Base-by-base conservation (phyloP, 1,140 invertebrate species). In the Dendroctonus valens region DNA sequence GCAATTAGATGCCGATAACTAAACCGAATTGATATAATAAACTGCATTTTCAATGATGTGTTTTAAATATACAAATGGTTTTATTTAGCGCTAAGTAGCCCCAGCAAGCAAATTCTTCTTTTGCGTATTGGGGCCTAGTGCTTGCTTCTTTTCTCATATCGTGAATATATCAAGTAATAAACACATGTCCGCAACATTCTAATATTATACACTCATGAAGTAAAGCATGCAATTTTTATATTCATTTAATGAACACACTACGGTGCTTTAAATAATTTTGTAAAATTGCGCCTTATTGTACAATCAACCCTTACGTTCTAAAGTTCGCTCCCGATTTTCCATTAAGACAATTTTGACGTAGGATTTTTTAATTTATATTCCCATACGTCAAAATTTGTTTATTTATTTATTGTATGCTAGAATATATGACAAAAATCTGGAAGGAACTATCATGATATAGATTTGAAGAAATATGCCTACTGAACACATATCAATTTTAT, bases 321-420 rank as follows among this genome's bases (percentile, higher is more conserved):
- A 38, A 37, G 50, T 63, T 41, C 39, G 26, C 41, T 54, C 8
- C 46, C 40, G 51, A 60, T 52, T 60, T 62, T 41, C 37, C 40
- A 26, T 26, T 26, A 50, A 41, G 41, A 38, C 26, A 26, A 63
- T 15, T 53, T 50, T 66, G 51, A 59, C 65, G 67, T 64, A 69
- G 71, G 71, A 44, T 63, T 69, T 69, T 73, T 71, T 73, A 71
- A 73, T 73, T 63, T 69, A 73, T 73, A 70, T 73, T 71, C 41
- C 71, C 71, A 40, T 57, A 50, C 50, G 66, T 44, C 66, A 68
- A 60, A 67, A 40, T 41, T 44, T 12, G 59, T 39, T 38, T 54
- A 38, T 39, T 52, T 37, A 48, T 5, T 0, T 11, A 48, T 14
- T n/a, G 11, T 48, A n/a, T 48, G 40, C 41, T 44, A 63, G 41